phyloP scores from a whole-genome alignment of 2,113 vertebrate genomes.

The Anseranas semipalmata region DNA sequence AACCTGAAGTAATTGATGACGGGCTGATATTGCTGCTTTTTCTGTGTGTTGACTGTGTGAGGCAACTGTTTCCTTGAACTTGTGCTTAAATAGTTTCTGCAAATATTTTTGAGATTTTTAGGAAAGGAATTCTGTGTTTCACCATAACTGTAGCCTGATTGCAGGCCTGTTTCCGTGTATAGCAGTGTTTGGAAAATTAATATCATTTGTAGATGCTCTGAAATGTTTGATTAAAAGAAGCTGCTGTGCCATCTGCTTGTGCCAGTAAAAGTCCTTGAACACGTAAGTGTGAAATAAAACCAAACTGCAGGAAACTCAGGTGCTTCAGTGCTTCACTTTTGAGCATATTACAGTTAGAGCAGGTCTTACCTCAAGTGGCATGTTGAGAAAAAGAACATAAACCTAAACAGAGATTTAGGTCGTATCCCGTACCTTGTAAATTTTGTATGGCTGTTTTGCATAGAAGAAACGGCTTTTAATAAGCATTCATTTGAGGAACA shows the following conservation, averaged over 20 bases:
- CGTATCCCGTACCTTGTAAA: background rate
- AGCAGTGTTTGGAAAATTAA: background rate
- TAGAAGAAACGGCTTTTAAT: background rate
- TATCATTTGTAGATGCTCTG: background rate
- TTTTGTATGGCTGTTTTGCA: background rate
- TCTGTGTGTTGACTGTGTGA: background rate
- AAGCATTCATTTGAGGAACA: fast-evolving
- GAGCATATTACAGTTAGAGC: background rate
- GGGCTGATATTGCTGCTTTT: fast-evolving
- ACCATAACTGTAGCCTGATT: background rate
- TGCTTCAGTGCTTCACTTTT: background rate
- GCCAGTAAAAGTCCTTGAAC: background rate
- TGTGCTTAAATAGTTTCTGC: background rate
- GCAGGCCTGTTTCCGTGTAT: background rate
- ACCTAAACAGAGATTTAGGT: background rate
- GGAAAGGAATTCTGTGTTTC: background rate
- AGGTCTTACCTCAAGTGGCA: background rate
- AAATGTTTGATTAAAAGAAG: background rate
- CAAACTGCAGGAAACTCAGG: background rate
- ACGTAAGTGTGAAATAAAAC: background rate
- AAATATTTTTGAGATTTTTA: background rate
- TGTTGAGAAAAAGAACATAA: background rate
- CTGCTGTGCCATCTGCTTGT: slow-evolving; percentile 7
- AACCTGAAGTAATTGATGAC: background rate
- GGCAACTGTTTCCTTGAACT: background rate